Base-by-base conservation (phyloP, 2,113 vertebrate genomes). In the Thamnaconus septentrionalis region DNA sequence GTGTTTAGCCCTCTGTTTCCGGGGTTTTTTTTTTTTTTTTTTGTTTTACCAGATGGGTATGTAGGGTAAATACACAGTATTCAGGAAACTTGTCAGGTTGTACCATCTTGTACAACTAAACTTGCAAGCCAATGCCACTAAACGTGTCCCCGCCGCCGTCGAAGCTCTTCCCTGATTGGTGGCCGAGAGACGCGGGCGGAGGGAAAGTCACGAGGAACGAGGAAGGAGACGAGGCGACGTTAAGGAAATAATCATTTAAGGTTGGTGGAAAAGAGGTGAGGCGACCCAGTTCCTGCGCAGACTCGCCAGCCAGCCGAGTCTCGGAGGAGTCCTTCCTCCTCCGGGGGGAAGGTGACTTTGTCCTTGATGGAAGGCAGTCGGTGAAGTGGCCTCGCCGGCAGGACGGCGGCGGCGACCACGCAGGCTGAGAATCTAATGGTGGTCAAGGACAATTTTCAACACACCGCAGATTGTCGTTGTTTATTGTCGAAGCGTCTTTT, bases 331-430 rank as follows among this genome's bases (percentile, higher is more conserved):
- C 6, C 3, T 18, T 3, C 60, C 84, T 76, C 84, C 76, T 78
- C 82, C 75, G 73, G 68, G 73, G 80, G 82, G 63, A 87, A 87
- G 82, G 83, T 85, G 81, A 85, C 66, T 66, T 59, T 80, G 87
- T 87, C 83, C 87, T 87, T 88, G 81, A 85, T 81, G 76, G 67
- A 78, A 84, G 75, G 61, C 73, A 71, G 65, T 79, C 69, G 66
- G 56, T 52, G 50, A 50, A 52, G 50, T 66, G 75, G 59, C 67
- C 82, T 62, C 75, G 64, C 59, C 67, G 51, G 59, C 63, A 63
- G 50, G 50, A 12, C 3, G 50, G 18, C 50, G 2, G 12, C n/a
- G n/a, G n/a, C n/a, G 18, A 52, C 59, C 75, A 78, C 50, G 61
- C 58, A 40, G 51, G 60, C 44, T 75, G 53, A 41, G 44, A 54